Base-by-base conservation (phyloP, 64 coral and sea anemone species). In the Montipora cactus region DNA sequence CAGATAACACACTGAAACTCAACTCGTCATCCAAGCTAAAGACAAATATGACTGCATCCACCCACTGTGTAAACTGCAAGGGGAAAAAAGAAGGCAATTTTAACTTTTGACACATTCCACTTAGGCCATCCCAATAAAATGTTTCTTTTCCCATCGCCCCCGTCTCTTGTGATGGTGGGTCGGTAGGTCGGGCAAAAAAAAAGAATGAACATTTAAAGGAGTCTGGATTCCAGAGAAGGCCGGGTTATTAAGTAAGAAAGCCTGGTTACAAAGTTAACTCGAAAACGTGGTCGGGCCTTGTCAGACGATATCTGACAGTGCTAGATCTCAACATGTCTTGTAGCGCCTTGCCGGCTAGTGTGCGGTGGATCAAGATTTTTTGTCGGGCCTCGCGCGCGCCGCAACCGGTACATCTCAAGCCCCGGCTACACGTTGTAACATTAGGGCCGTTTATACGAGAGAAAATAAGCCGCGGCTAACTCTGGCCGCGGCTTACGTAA, bases 11-110 rank as follows among this genome's bases (percentile, higher is more conserved):
- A 68, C 92, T 99, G 37, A 93, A 96, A 48, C 97, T 99, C 16
- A 99, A 85, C 57, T 99, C 97, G 84, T 99, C 97, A 81, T 99
- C 97, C 91, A 99, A 44, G 47, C 95, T 99, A 85, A 99, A 99
- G 37, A 99, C 97, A 89, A 99, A 99, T 55, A 99, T 99, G 8
- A 99, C 84, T 52, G 95, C 95, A 96, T 99, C 97, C 9, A 99
- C 92, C 97, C 97, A 99, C n/a, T 99, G 95, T 0, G 95, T 96
- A 69, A 99, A 99, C 97, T 99, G 78, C 12, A 83, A 96, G 8
- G 55, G 69, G 19, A 86, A 76, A 48, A 19, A 55, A 12, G 8
- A 69, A 19, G 14, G 25, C 44, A 76, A 20, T 9, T 9, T 8
- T 16, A 37, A 69, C 3, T 49, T 55, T 23, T n/a, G 3, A 44